These are phyloP conservation scores for Psophia crepitans DNA, from an alignment of 2,113 vertebrate genomes.

Conservation along the genomic window DNA sequence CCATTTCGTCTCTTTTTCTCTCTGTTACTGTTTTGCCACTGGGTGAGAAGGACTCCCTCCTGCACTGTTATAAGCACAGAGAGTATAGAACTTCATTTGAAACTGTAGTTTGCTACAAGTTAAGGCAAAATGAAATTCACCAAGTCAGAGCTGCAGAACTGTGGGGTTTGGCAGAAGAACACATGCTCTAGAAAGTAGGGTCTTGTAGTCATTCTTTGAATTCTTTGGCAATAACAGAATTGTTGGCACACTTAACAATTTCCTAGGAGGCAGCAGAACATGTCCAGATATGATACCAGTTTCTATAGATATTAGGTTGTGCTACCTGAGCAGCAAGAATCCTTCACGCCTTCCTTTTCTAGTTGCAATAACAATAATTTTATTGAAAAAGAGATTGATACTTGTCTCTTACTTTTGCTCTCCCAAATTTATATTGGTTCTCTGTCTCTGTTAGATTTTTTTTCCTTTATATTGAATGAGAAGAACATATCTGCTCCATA, in stretches of 20 bases:
- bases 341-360: not conserved
- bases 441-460: not conserved
- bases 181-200: not conserved
- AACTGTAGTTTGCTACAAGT: not conserved
- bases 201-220: not conserved
- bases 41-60: not conserved
- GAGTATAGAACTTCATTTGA: not conserved
- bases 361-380: not conserved
- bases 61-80: not conserved
- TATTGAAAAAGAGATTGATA: not conserved
- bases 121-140: not conserved
- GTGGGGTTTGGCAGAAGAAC: not conserved
- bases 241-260: not conserved
- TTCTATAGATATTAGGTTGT: not conserved
- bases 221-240: not conserved
- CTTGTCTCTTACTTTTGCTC: not conserved
- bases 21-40: not conserved
- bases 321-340: not conserved
- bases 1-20: not conserved
- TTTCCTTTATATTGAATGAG: not conserved
- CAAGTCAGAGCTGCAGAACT: not conserved
- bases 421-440: not conserved
- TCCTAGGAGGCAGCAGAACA: not conserved
- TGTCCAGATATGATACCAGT: not conserved
- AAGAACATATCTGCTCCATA: not conserved